phyloP scores from a whole-genome alignment of 2,888 invertebrate species.

The Amphimallon solstitiale region DNA sequence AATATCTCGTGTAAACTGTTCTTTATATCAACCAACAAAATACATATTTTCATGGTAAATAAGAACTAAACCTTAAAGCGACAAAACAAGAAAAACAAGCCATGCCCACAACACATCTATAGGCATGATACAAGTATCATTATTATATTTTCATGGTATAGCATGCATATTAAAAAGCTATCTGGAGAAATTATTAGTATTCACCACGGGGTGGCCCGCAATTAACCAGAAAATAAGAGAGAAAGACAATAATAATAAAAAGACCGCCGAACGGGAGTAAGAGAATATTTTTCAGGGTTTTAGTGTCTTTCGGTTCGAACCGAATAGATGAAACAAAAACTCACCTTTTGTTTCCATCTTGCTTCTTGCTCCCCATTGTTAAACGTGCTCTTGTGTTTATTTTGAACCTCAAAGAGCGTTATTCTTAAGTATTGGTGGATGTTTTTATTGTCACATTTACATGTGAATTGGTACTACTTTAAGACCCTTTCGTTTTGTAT shows the following conservation, averaged over 20 bases:
- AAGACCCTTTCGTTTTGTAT: constrained; percentile 1
- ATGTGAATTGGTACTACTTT: background rate
- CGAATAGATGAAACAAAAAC: too few relatives aligned
- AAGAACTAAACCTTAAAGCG: too few relatives aligned
- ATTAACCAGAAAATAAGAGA: constrained; percentile 1
- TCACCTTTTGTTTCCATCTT: too few relatives aligned
- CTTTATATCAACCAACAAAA: too few relatives aligned
- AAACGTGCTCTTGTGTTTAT: too few relatives aligned
- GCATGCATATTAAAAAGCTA: constrained; percentile 12
- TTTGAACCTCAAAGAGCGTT: too few relatives aligned
- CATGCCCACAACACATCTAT: too few relatives aligned
- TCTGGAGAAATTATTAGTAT: constrained; percentile 19
- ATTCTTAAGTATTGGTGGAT: background rate
- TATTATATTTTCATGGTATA: background rate
- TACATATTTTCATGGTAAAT: too few relatives aligned
- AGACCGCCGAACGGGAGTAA: constrained; percentile 6
- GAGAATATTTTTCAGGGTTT: constrained; percentile 14
- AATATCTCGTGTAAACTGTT: too few relatives aligned
- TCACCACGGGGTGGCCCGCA: background rate
- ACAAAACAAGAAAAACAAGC: too few relatives aligned
- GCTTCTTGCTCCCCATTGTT: too few relatives aligned
- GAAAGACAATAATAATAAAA: constrained; percentile 8
- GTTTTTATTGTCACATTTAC: constrained; percentile 1
- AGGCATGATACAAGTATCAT: background rate
- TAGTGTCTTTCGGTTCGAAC: background rate